Conservation (phyloP, 2,888 invertebrate genomes). For the Halictus ligatus region DNA sequence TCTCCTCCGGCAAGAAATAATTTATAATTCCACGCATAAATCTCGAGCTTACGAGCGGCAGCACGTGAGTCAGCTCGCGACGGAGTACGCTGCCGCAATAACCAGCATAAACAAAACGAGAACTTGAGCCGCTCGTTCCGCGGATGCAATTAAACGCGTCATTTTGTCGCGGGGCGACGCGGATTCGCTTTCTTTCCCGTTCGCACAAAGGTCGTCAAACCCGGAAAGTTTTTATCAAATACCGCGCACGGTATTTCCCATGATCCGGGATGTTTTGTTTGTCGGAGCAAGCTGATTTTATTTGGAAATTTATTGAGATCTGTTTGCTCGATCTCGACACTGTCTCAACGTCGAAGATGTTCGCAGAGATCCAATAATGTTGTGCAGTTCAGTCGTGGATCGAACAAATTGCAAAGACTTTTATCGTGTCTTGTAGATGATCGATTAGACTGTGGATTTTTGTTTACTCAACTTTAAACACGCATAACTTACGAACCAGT, state of each 20-base stretch:
- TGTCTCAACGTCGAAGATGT: neutral
- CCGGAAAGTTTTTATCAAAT: neutral
- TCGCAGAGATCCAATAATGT: neutral
- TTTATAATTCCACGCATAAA: constrained; percentile 61
- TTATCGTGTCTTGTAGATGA: too few species aligned
- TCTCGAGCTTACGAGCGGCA: constrained; percentile 47
- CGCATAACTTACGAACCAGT: too few species aligned
- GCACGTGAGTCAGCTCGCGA: constrained; percentile 37
- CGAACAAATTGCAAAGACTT: too few species aligned
- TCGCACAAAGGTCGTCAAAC: neutral
- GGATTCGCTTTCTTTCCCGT: neutral
- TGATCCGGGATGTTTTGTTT: neutral
- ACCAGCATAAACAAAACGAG: constrained; percentile 47
- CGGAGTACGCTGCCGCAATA: constrained; percentile 32
- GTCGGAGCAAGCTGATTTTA: neutral
- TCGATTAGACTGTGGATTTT: too few species aligned
- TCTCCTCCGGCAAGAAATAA: constrained; percentile 63
- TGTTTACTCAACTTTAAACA: too few species aligned
- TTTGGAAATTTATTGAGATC: neutral
- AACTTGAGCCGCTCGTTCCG: constrained; percentile 11
- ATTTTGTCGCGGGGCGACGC: constrained; percentile 16
- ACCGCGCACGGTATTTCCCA: neutral
- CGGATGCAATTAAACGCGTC: constrained; percentile 41
- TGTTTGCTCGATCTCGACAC: neutral
- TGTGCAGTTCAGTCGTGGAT: neutral